A percentile compares a stretch with the other conserved stretches of the same genome.
Evolutionary conservation across 2,888 invertebrate species (phyloP).

Genomic region (Pachycephus smyrnensis): DNA sequence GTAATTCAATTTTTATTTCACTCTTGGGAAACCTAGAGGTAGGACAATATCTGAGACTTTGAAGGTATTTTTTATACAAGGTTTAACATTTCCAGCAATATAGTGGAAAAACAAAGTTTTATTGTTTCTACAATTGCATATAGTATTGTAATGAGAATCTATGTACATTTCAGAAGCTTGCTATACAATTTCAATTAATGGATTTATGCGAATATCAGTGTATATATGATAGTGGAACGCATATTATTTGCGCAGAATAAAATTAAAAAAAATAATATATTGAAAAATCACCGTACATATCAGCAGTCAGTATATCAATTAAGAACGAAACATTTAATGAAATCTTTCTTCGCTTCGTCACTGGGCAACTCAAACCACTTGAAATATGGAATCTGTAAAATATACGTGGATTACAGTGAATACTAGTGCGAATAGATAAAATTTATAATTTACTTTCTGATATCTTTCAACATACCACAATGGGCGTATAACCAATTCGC

Average conservation of each 20-base stretch:
- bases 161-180: background rate
- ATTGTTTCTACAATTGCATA: background rate
- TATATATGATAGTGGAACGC: background rate
- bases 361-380: slow-evolving; percentile 65
- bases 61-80: too few relatives aligned
- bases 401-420: slow-evolving; percentile 17
- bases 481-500: slow-evolving; percentile 67
- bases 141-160: background rate
- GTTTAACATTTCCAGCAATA: background rate
- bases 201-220: background rate
- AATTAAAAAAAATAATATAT: background rate
- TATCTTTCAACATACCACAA: slow-evolving; percentile 46
- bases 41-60: too few relatives aligned
- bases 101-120: background rate
- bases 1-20: background rate
- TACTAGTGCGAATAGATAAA: background rate
- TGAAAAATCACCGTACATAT: background rate
- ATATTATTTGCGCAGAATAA: background rate
- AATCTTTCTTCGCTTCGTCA: slow-evolving; percentile 55
- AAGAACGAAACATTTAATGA: background rate
- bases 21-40: background rate
- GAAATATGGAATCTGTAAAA: slow-evolving; percentile 70
- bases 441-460: background rate
- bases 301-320: too few relatives aligned
- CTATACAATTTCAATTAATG: background rate